phyloP scores from a whole-genome alignment of 2,888 invertebrate genomes.

The Dasysyrphus albostriatus region DNA sequence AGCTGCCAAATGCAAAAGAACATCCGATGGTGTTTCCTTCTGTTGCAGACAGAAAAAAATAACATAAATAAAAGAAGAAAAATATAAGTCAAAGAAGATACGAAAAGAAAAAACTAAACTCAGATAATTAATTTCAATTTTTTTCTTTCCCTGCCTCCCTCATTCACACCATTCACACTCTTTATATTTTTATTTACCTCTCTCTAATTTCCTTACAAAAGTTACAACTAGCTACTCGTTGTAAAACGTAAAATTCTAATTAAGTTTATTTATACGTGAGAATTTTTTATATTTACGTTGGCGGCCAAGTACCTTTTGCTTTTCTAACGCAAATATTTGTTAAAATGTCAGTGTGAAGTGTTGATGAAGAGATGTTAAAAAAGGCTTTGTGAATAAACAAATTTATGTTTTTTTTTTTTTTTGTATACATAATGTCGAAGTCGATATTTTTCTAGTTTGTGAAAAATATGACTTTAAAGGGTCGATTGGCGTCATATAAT shows the following conservation, averaged over 20 bases:
- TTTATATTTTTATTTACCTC: slow-evolving; percentile 5
- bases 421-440: background rate
- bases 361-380: slow-evolving; percentile 23
- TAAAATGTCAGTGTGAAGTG: slow-evolving; percentile 41
- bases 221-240: background rate
- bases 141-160: slow-evolving; percentile 17
- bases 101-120: slow-evolving; percentile 33
- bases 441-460: background rate
- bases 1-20: slow-evolving; percentile 95
- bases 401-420: background rate
- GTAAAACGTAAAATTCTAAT: slow-evolving; percentile 51
- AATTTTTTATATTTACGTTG: slow-evolving; percentile 34
- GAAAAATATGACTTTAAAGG: background rate
- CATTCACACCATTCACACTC: slow-evolving; percentile 1
- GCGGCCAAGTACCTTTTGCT: slow-evolving; percentile 28
- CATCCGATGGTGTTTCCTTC: slow-evolving; percentile 97
- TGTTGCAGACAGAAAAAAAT: slow-evolving; percentile 83
- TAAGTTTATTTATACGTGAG: slow-evolving; percentile 68
- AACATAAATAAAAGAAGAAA: slow-evolving; percentile 37
- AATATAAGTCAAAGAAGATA: slow-evolving; percentile 59
- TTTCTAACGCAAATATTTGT: slow-evolving; percentile 44
- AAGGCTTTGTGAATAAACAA: slow-evolving; percentile 39
- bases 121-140: slow-evolving; percentile 66
- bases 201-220: background rate
- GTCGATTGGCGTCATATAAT: too few species aligned